These are phyloP conservation scores for Drosophila orosa DNA, from an alignment of 1,140 invertebrate species.

Conservation along the genomic window DNA sequence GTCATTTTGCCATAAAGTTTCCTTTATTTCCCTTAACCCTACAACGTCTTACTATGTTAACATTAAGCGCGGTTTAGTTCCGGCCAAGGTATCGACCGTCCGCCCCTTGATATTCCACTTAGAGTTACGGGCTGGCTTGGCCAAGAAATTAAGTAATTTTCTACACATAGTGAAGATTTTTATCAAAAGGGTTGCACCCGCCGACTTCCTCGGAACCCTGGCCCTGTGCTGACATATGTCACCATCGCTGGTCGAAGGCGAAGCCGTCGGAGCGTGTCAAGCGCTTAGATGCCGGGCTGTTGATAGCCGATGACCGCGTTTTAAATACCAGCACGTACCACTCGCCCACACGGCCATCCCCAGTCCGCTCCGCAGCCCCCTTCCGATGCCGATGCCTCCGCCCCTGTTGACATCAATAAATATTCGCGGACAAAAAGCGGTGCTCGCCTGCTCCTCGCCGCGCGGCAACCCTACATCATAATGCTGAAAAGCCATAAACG, in stretches of 20 bases:
- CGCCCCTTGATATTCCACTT: slow-evolving; percentile 13
- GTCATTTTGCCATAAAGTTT: neutral
- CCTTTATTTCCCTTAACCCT: neutral
- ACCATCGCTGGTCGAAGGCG: slow-evolving; percentile 53
- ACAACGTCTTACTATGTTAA: neutral
- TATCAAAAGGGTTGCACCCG: slow-evolving; percentile 72
- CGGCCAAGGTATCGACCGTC: slow-evolving; percentile 4
- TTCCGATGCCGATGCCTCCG: neutral
- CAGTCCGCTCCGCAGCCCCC: neutral
- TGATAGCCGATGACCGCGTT: slow-evolving; percentile 75
- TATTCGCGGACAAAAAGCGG: slow-evolving; percentile 68
- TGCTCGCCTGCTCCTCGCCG: neutral
- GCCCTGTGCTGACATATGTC: slow-evolving; percentile 65
- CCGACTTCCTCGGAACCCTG: slow-evolving; percentile 11
- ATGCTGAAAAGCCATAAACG: slow-evolving; percentile 80
- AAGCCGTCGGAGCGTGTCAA: slow-evolving; percentile 69
- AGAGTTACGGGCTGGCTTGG: slow-evolving; percentile 15
- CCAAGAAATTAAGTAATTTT: slow-evolving; percentile 78
- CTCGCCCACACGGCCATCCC: slow-evolving; percentile 24
- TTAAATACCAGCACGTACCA: slow-evolving; percentile 76
- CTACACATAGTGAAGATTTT: slow-evolving; percentile 66
- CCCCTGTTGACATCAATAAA: slow-evolving; percentile 78
- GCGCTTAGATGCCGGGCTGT: slow-evolving; percentile 69
- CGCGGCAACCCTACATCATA: slow-evolving; percentile 55
- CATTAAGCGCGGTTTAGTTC: slow-evolving; percentile 11